phyloP scores from a whole-genome alignment of 2,113 vertebrate species.

The Rhinoptilus africanus region DNA sequence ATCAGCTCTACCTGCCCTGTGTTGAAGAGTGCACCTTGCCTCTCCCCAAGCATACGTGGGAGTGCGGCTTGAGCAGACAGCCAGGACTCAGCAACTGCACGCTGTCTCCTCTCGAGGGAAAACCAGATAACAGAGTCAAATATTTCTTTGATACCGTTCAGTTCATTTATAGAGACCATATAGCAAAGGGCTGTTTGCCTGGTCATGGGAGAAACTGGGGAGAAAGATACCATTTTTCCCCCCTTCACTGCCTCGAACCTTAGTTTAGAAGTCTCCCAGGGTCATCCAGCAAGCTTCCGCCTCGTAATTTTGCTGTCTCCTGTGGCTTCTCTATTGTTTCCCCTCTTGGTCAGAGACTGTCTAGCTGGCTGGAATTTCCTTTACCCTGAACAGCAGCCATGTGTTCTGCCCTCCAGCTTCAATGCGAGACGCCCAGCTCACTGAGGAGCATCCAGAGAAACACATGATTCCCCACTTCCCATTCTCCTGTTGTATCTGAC shows the following conservation, averaged over 20 bases:
- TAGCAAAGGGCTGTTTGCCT: background rate
- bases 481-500: background rate
- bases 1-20: rapidly evolving
- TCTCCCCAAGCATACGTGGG: background rate
- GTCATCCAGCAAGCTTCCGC: background rate
- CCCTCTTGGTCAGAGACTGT: background rate
- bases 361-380: background rate
- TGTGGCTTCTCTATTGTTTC: background rate
- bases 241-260: background rate
- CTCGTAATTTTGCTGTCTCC: background rate
- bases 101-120: background rate
- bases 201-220: background rate
- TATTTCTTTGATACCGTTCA: background rate
- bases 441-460: background rate
- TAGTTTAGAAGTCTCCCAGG: background rate
- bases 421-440: background rate
- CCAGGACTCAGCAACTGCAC: background rate
- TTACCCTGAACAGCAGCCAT: background rate
- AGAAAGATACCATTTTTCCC: background rate
- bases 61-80: background rate
- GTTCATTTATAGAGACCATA: background rate
- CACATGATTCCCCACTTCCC: rapidly evolving
- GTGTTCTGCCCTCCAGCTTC: background rate
- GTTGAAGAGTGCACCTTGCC: background rate
- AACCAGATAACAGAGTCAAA: background rate